These are phyloP conservation scores for Tethea ocularis DNA, from an alignment of 2,888 invertebrate species.

Conservation along the genomic window DNA sequence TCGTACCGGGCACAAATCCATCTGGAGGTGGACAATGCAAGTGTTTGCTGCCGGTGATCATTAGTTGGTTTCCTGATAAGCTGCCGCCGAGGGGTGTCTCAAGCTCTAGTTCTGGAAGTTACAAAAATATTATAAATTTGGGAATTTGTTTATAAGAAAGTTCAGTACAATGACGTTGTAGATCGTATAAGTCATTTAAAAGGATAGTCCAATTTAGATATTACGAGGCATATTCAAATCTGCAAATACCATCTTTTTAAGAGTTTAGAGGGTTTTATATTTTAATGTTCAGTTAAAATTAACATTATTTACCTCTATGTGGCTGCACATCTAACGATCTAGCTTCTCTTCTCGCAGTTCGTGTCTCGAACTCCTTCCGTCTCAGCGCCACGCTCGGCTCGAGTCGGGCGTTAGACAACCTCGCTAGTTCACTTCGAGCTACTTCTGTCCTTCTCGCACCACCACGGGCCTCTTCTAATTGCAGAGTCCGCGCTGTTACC, in stretches of 20 bases:
- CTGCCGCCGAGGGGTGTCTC: constrained; percentile 77
- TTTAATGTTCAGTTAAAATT: no score
- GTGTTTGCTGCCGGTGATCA: constrained; percentile 91
- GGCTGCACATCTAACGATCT: constrained; percentile 77
- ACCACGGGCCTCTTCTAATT: constrained; percentile 87
- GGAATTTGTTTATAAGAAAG: no score
- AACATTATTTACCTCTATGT: constrained; percentile 63
- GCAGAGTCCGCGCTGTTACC: constrained; percentile 89
- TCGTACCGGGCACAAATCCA: constrained; percentile 81
- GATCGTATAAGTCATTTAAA: no score
- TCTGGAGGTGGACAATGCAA: constrained; percentile 90
- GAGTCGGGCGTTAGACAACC: constrained; percentile 86
- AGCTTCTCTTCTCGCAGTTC: constrained; percentile 70
- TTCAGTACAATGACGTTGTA: no score
- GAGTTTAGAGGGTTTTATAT: no score
- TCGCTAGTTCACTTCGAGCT: constrained; percentile 87
- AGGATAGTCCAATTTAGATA: no score
- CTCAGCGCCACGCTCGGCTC: constrained; percentile 90
- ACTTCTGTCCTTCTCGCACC: constrained; percentile 86
- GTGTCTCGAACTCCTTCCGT: constrained; percentile 88
- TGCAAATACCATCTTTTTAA: no score
- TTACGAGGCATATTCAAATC: no score
- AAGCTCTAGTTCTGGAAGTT: constrained; percentile 75
- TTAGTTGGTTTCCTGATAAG: constrained; percentile 89
- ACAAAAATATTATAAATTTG: constrained; percentile 5